Evolutionary conservation across 2,888 invertebrate species (phyloP), one percentile per base, ranked within the genome.

Genomic region (Drosophila anceps): DNA sequence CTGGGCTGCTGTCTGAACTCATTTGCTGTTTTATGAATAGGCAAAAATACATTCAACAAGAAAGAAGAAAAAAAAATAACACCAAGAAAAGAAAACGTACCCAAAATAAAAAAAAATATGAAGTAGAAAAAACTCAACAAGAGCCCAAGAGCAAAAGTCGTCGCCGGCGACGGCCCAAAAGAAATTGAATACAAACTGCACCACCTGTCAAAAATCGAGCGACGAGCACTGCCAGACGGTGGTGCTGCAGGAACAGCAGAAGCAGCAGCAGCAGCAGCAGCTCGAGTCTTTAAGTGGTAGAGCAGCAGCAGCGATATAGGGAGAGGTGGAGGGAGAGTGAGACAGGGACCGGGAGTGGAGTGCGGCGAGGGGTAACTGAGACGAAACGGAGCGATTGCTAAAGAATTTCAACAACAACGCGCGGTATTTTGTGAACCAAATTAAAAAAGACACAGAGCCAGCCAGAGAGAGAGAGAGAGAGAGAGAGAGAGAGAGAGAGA

Each of bases 181-280:
- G 88, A 84, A 84, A 84, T 84, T 84, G 84, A 84, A 84, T 84
- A 88, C 84, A 80, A 84, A 84, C 88, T 88, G 79, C 91, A 90
- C 91, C 91, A 91, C 91, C 91, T 91, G 91, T 91, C 91, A 91
- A 90, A 92, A 89, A 90, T 79, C 87, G 89, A 84, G 84, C 69
- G 73, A 85, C 73, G 54, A 67, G 60, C 65, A 78, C 74, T 72
- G 61, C 74, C 70, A 82, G 76, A 81, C 81, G 86, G 69, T 61
- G 61, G 39, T 67, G 67, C 67, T 27, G 64, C 66, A 74, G 67
- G 53, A 74, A 69, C 48, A 61, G 69, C 76, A 63, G 41, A 29
- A 50, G 50, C 50, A 20, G 50, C 31, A 61, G 57, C 76, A 57
- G 66, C 62, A 64, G 63, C 62, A 67, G 77, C 76, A 76, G 76